Percentiles rank a stretch among this genome's conserved stretches.
Evolutionary conservation across 2,797 vertebrate species (phyloP).

Genomic region (Molossus molossus): DNA sequence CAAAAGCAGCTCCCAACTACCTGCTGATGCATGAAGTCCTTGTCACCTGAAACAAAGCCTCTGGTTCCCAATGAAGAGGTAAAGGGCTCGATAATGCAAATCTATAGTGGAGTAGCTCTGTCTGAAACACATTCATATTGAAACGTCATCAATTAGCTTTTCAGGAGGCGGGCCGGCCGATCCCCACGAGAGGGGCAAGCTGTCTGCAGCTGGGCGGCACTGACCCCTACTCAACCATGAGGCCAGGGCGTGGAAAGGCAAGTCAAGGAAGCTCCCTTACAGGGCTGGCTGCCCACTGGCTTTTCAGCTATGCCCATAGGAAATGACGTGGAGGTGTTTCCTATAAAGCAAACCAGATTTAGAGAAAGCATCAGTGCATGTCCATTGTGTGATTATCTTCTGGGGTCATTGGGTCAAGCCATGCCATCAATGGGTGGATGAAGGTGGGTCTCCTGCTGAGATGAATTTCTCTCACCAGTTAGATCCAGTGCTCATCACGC

Average conservation of each 20-base stretch:
- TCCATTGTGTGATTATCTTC: neutral
- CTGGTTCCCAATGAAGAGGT: slow-evolving; percentile 37
- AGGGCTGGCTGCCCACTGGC: neutral
- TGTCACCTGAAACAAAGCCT: slow-evolving; percentile 48
- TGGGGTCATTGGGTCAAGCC: neutral
- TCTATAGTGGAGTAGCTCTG: neutral
- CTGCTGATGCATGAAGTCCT: slow-evolving; percentile 48
- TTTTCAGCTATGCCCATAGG: neutral
- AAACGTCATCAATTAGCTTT: slow-evolving; percentile 68
- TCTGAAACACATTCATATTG: slow-evolving; percentile 73
- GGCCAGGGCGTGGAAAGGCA: neutral
- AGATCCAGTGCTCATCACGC: neutral
- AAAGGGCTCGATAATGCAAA: slow-evolving; percentile 74
- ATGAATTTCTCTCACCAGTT: neutral
- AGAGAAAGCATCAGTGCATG: neutral
- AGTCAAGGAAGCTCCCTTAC: rapidly evolving
- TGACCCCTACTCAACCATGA: no score
- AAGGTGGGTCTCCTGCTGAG: neutral
- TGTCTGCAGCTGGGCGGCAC: neutral
- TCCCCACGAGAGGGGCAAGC: neutral
- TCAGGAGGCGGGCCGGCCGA: neutral
- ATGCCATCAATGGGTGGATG: no score
- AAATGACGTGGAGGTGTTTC: neutral
- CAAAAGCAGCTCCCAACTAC: slow-evolving; percentile 52
- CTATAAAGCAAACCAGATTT: neutral